Evolutionary conservation across 1,140 invertebrate genomes (phyloP).

Genomic region (Zaprionus davidi): DNA sequence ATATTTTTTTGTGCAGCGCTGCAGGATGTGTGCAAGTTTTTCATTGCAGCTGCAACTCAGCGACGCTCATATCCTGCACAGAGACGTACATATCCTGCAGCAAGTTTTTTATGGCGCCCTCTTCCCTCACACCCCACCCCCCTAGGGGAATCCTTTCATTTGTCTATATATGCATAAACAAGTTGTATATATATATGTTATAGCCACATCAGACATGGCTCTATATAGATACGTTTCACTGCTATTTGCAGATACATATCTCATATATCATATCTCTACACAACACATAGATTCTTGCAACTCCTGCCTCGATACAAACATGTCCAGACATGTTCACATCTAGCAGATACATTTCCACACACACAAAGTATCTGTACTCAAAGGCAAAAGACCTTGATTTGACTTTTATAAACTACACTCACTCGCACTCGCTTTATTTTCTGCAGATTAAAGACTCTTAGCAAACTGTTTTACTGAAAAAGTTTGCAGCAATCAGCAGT

Average conservation of each 20-base stretch:
- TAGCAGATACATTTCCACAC: no score
- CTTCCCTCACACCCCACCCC: not conserved
- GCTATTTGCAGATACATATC: not conserved
- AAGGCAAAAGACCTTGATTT: not conserved
- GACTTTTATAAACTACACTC: not conserved
- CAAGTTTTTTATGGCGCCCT: conserved; percentile 18
- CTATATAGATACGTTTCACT: not conserved
- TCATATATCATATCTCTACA: no score
- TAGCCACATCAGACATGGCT: not conserved
- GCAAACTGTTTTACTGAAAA: not conserved
- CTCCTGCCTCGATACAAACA: no score
- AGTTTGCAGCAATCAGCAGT: not conserved
- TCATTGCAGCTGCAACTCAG: conserved; percentile 59
- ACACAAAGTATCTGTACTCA: not conserved
- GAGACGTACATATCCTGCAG: conserved; percentile 31
- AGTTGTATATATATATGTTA: not conserved
- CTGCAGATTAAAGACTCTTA: not conserved
- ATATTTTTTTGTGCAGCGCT: conserved; percentile 5
- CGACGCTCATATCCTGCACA: conserved; percentile 67
- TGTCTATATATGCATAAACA: not conserved
- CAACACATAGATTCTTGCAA: no score
- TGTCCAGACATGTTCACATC: no score
- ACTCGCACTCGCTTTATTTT: not conserved
- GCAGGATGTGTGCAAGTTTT: conserved; percentile 64
- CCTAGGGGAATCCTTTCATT: conserved; percentile 3